These are phyloP conservation scores for Panulirus ornatus DNA, from an alignment of 1,140 invertebrate species.

Conservation along the genomic window DNA sequence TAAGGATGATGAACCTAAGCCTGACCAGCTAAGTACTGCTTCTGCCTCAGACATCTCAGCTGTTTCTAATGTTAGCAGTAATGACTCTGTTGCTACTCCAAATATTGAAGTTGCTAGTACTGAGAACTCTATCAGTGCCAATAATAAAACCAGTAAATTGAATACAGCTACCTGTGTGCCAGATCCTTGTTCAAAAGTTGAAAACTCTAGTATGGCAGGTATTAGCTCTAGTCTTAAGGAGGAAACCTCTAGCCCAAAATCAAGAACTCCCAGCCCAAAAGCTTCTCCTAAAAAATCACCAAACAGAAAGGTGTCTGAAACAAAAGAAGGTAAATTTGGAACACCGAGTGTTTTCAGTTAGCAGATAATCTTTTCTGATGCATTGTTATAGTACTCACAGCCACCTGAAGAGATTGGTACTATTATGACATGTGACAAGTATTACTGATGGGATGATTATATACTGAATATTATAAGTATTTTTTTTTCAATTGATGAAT, in stretches of 20 bases:
- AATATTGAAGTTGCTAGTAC: constrained; percentile 17
- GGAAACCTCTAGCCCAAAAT: background rate
- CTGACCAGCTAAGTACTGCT: constrained; percentile 37
- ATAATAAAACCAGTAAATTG: background rate
- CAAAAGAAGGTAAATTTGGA: constrained; percentile 45
- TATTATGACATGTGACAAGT: background rate
- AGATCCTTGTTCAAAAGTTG: background rate
- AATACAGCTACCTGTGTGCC: background rate
- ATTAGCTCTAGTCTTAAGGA: background rate
- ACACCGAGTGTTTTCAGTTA: background rate
- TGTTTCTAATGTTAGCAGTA: constrained; percentile 9
- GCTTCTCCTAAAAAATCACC: constrained; percentile 57
- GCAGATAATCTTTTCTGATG: too few species aligned
- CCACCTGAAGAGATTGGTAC: background rate
- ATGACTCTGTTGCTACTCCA: constrained; percentile 3
- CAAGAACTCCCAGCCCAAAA: constrained; percentile 58
- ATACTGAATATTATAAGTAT: background rate
- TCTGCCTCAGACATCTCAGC: background rate
- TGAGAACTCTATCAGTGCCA: background rate
- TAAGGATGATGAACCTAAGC: constrained; percentile 58
- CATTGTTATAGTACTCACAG: too few species aligned
- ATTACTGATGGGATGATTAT: background rate
- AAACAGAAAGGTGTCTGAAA: constrained; percentile 23
- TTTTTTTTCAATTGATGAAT: too few species aligned
- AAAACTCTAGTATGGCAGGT: background rate